These are phyloP conservation scores for Lasioglossum villosulum DNA, from an alignment of 2,888 invertebrate genomes.

Conservation along the genomic window DNA sequence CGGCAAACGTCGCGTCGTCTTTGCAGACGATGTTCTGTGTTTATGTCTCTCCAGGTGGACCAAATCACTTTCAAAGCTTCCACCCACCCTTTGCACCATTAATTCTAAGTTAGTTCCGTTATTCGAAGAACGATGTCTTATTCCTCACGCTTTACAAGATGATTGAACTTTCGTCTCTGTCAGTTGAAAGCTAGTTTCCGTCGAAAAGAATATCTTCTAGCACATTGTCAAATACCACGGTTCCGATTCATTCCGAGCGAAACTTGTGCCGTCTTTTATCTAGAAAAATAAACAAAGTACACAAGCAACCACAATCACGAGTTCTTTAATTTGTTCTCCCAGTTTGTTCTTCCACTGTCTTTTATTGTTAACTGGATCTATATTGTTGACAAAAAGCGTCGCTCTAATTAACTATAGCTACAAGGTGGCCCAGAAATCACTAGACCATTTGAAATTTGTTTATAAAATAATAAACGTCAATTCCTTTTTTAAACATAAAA, in stretches of 20 bases:
- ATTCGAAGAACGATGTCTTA: conserved; percentile 64
- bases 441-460: not conserved
- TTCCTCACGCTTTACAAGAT: conserved; percentile 36
- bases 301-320: not conserved
- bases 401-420: no score
- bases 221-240: not conserved
- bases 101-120: conserved; percentile 74
- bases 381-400: not conserved
- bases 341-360: not conserved
- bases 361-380: not conserved
- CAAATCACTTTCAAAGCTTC: conserved; percentile 74
- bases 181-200: not conserved
- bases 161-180: conserved; percentile 15
- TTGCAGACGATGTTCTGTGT: conserved; percentile 73
- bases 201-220: not conserved
- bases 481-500: not conserved
- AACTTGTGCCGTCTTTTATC: not conserved
- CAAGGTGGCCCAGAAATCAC: not conserved
- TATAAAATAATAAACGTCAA: not conserved
- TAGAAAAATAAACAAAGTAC: not conserved
- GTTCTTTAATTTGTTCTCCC: not conserved
- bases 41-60: conserved; percentile 80
- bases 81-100: conserved; percentile 69
- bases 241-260: not conserved
- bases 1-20: conserved; percentile 72